phyloP scores from a whole-genome alignment of 2,797 vertebrate genomes.

The Manis pentadactyla region DNA sequence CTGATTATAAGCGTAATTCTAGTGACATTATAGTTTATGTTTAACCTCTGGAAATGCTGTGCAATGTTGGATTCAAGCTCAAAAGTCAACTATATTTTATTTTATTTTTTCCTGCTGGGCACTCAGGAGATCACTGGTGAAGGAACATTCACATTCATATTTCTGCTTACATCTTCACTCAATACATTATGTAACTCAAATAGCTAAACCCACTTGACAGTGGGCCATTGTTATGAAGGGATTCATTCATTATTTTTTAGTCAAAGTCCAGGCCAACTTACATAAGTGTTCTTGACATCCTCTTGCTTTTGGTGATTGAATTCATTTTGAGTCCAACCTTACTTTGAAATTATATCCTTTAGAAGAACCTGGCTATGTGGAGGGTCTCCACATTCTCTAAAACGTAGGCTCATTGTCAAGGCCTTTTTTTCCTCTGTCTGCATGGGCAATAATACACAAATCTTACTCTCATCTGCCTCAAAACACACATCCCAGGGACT shows the following conservation, averaged over 20 bases:
- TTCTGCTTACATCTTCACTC: neutral
- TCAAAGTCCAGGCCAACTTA: neutral
- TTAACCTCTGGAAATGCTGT: neutral
- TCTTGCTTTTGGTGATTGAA: neutral
- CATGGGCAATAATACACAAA: neutral
- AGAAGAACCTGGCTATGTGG: neutral
- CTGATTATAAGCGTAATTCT: neutral
- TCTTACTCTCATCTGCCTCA: neutral
- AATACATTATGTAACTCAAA: neutral
- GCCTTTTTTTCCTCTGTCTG: fast-evolving
- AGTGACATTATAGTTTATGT: neutral
- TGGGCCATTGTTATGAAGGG: neutral
- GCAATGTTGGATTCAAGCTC: neutral
- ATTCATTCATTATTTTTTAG: neutral
- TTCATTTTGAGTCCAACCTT: neutral
- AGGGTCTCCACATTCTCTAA: neutral
- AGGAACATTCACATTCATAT: neutral
- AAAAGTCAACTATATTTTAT: neutral
- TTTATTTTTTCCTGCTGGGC: neutral
- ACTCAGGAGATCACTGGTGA: neutral
- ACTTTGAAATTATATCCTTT: neutral
- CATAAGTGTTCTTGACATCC: neutral
- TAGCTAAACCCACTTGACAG: neutral
- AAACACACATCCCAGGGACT: neutral
- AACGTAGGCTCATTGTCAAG: neutral